A percentile compares a stretch with the other conserved stretches of the same genome.
Evolutionary conservation across 2,797 vertebrate species (phyloP).

Genomic region (Sebastes kiyomatsui): DNA sequence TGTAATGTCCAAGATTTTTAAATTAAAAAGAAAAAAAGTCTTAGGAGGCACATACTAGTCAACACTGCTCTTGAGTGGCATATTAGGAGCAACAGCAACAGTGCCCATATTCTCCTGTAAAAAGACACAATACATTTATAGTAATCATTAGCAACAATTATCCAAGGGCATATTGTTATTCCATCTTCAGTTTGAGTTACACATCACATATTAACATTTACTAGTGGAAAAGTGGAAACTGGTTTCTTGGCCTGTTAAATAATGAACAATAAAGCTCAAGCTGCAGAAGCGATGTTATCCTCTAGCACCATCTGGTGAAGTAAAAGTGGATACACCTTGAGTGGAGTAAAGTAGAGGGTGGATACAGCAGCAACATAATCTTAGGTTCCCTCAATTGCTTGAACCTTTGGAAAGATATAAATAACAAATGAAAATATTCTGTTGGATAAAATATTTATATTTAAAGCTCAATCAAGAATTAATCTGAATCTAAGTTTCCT

Average conservation of each 20-base stretch:
- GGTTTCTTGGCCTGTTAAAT: slow-evolving; percentile 7
- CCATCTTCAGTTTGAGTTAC: slow-evolving; percentile 33
- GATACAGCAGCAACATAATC: slow-evolving; percentile 3
- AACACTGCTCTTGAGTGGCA: slow-evolving; percentile 59
- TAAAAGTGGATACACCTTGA: slow-evolving; percentile 54
- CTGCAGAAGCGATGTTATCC: slow-evolving; percentile 69
- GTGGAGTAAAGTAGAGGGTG: slow-evolving; percentile 1
- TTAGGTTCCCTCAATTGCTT: neutral
- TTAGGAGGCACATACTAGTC: slow-evolving; percentile 76
- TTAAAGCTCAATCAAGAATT: no score
- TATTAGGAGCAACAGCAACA: slow-evolving; percentile 55
- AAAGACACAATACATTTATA: slow-evolving; percentile 48
- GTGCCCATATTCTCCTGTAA: slow-evolving; percentile 65
- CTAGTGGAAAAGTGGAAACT: neutral
- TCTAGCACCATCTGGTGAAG: slow-evolving; percentile 85
- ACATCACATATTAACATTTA: slow-evolving; percentile 20
- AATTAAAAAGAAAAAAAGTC: neutral
- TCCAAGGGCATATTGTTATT: slow-evolving; percentile 7
- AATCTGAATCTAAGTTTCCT: no score
- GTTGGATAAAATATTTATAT: no score
- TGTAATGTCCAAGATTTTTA: neutral
- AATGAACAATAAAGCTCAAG: slow-evolving; percentile 7
- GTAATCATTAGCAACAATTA: slow-evolving; percentile 41
- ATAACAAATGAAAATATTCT: no score
- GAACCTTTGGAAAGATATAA: neutral